phyloP scores from a whole-genome alignment of 2,888 invertebrate genomes.

The Parapristionchus giblindavisi region DNA sequence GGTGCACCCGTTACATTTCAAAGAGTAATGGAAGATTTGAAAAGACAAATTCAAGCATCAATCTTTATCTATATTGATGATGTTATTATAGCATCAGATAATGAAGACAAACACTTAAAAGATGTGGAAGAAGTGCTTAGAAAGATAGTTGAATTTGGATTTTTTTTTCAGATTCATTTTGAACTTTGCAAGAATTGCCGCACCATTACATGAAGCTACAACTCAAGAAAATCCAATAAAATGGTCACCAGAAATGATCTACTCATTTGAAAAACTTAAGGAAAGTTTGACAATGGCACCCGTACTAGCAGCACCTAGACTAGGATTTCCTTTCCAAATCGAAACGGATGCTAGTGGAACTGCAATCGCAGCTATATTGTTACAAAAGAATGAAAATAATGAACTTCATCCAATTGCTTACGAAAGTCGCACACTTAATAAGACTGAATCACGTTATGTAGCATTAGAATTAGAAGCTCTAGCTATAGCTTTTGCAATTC shows the following conservation, averaged over 20 bases:
- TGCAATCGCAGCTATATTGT: conserved; percentile 42
- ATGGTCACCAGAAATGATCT: conserved; percentile 37
- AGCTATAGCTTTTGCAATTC: conserved; percentile 37
- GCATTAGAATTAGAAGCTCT: conserved; percentile 44
- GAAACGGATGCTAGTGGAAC: conserved; percentile 40
- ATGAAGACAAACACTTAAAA: conserved; percentile 39
- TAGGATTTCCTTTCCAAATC: conserved; percentile 41
- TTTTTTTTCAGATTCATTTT: conserved; percentile 43
- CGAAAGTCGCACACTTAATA: conserved; percentile 25
- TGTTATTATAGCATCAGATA: conserved; percentile 32
- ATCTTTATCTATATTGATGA: conserved; percentile 47
- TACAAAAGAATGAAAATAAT: conserved; percentile 36
- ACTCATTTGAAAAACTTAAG: conserved; percentile 40
- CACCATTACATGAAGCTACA: conserved; percentile 39
- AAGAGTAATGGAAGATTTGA: conserved; percentile 36
- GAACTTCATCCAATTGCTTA: conserved; percentile 38
- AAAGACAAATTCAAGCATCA: background rate
- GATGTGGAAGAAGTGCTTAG: conserved; percentile 43
- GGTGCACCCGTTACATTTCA: conserved; percentile 42
- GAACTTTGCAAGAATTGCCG: conserved; percentile 39
- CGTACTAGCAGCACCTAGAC: conserved; percentile 37
- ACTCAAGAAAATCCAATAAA: conserved; percentile 34
- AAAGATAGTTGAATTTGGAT: conserved; percentile 22
- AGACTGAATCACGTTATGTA: conserved; percentile 34
- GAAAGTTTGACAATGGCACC: conserved; percentile 28